A percentile compares a stretch with the other conserved stretches of the same genome.
These are phyloP conservation scores for Grantiella picta DNA, from an alignment of 2,113 vertebrate species.

Conservation along the genomic window DNA sequence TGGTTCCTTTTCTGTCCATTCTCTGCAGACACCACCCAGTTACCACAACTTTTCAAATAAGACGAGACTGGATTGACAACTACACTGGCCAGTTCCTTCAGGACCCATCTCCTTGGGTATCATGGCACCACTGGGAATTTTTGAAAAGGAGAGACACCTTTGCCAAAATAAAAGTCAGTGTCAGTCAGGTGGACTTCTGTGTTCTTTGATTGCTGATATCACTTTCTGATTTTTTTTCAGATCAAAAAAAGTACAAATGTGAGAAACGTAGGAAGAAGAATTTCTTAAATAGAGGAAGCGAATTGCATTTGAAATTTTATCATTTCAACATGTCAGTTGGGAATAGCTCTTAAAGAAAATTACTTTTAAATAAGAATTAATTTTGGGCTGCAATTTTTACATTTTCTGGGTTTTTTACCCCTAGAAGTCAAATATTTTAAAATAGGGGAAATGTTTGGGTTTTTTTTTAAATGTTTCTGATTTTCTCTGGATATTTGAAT, in stretches of 20 bases:
- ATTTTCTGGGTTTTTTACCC: neutral
- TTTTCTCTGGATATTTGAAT: neutral
- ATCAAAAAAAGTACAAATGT: neutral
- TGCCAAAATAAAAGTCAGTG: neutral
- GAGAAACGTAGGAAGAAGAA: neutral
- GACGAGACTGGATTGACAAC: neutral
- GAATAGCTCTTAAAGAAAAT: neutral
- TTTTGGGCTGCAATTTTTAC: neutral
- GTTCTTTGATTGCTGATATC: neutral
- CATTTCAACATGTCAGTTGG: neutral
- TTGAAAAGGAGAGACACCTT: neutral
- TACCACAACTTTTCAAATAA: neutral
- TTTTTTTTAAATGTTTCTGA: fast-evolving
- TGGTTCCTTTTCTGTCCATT: neutral
- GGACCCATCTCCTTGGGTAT: neutral
- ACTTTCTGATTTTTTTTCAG: neutral
- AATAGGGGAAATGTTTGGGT: fast-evolving
- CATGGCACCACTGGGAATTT: neutral
- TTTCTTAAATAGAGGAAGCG: neutral
- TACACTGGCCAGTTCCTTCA: neutral
- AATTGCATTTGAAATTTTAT: neutral
- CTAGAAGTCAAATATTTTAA: neutral
- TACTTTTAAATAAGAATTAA: neutral
- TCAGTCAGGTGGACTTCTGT: neutral
- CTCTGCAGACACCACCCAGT: fast-evolving